Conservation (phyloP, 2,113 vertebrate species). For the Anhinga anhinga region DNA sequence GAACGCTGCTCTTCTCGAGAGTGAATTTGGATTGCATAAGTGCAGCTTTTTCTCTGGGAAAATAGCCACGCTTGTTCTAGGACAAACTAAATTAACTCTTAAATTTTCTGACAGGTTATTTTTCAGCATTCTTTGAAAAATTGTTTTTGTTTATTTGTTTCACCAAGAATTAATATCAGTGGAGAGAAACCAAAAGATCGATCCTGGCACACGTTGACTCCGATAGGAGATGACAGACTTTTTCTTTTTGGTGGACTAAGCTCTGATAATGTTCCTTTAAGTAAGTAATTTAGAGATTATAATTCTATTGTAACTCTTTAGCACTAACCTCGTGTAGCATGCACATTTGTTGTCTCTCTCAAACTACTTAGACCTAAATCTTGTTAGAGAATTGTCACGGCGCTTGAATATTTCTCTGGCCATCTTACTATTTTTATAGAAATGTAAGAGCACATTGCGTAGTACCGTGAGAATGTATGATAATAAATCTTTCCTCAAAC, state of each 20-base stretch:
- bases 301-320: not conserved
- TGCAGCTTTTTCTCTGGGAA: not conserved
- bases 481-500: not conserved
- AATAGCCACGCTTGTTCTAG: not conserved
- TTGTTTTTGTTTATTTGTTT: not conserved
- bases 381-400: not conserved
- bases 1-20: accelerated
- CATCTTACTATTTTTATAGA: not conserved
- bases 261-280: slow-evolving; percentile 89
- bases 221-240: slow-evolving; percentile 82
- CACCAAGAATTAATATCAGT: slow-evolving; percentile 76
- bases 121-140: not conserved
- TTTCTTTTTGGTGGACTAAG: slow-evolving; percentile 94
- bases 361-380: not conserved
- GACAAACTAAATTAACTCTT: not conserved
- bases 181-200: slow-evolving; percentile 82
- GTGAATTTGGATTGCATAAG: not conserved
- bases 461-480: not conserved
- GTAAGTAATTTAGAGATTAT: slow-evolving; percentile 68
- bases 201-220: slow-evolving; percentile 92
- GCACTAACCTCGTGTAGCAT: not conserved
- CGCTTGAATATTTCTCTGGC: not conserved
- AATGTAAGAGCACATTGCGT: not conserved
- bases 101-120: not conserved
- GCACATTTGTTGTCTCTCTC: not conserved